These are phyloP conservation scores for Petroica traversi DNA, from an alignment of 2,113 vertebrate species.

Conservation along the genomic window DNA sequence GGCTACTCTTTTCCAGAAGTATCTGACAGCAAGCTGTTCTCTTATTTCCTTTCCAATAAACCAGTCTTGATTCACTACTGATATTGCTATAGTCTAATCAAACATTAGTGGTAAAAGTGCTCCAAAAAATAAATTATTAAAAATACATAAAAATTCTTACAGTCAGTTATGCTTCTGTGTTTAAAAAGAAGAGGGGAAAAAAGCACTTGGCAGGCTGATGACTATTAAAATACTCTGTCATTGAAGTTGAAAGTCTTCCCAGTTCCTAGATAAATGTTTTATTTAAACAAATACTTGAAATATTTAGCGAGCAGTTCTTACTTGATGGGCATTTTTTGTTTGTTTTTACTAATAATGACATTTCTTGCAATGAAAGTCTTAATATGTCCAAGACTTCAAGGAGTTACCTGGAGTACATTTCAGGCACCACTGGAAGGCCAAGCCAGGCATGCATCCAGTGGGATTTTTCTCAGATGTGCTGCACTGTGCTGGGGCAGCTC, in stretches of 20 bases:
- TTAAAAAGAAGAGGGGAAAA: background rate
- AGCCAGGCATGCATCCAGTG: background rate
- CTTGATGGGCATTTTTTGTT: background rate
- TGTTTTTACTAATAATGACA: background rate
- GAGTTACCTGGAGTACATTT: background rate
- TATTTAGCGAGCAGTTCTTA: background rate
- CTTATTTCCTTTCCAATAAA: background rate
- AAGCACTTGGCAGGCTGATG: background rate
- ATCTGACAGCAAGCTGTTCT: background rate
- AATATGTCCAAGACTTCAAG: background rate
- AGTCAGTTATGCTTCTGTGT: background rate
- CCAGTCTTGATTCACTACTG: background rate
- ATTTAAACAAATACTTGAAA: background rate
- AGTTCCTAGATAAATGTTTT: background rate
- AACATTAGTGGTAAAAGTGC: background rate
- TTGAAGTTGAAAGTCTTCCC: background rate
- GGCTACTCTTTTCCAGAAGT: background rate
- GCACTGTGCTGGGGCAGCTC: background rate
- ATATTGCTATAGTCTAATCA: background rate
- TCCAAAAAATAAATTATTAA: background rate
- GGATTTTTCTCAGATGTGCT: background rate
- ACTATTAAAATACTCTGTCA: background rate
- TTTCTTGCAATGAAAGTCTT: background rate
- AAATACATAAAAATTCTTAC: background rate
- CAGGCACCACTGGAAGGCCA: background rate